These are phyloP conservation scores for Pampusana beccarii DNA, from an alignment of 2,113 vertebrate genomes.

Conservation along the genomic window DNA sequence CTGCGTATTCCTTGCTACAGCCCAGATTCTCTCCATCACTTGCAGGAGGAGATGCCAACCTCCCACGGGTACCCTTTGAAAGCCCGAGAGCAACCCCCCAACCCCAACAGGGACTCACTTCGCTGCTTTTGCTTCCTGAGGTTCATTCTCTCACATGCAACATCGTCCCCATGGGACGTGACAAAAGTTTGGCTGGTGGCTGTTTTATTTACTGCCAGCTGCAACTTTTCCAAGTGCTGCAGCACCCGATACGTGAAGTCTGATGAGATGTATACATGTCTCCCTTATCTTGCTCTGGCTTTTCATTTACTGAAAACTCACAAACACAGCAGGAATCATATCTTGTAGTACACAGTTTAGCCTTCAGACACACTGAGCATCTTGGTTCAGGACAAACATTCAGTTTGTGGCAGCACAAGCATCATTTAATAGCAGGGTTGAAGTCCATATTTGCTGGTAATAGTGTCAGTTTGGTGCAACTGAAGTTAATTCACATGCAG, in stretches of 20 bases:
- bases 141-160: neutral
- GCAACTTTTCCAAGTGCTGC: neutral
- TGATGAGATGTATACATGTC: neutral
- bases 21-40: neutral
- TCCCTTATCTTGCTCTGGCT: neutral
- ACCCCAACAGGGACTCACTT: neutral
- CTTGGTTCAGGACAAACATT: fast-evolving
- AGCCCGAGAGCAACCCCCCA: neutral
- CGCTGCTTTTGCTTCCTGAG: neutral
- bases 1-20: neutral
- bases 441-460: neutral
- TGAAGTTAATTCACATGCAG: neutral
- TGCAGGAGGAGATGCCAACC: neutral
- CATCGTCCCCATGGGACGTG: fast-evolving
- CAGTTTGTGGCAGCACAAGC: neutral
- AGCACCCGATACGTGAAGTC: neutral
- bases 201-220: neutral
- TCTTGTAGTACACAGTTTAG: neutral
- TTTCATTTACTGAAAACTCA: neutral
- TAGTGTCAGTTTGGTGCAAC: fast-evolving
- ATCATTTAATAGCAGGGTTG: neutral
- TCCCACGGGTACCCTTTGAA: neutral
- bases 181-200: neutral
- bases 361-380: neutral
- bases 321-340: neutral